Percentiles rank a stretch among this genome's conserved stretches.
Conservation (phyloP, 2,797 vertebrate species). For the Tapera naevia region DNA sequence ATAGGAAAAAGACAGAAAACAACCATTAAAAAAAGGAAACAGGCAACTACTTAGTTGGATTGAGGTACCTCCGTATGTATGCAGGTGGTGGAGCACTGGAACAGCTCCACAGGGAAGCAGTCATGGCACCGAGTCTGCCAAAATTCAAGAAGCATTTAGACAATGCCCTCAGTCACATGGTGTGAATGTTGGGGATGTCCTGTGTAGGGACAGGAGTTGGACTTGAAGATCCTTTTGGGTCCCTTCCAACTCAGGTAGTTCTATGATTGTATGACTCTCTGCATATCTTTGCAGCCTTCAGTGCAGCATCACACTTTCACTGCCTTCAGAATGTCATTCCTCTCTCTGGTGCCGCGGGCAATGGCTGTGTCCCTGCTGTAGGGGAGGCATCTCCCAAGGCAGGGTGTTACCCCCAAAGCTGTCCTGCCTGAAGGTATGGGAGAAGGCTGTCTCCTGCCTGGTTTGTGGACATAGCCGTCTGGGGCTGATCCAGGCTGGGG, state of each 20-base stretch:
- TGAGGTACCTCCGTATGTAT: too few relatives aligned
- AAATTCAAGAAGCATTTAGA: too few relatives aligned
- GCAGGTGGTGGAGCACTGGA: too few relatives aligned
- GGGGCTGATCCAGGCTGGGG: accelerated
- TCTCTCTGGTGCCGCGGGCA: accelerated
- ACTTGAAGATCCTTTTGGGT: too few relatives aligned
- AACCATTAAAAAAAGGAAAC: background rate
- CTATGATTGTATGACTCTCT: too few relatives aligned
- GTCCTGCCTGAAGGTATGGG: background rate
- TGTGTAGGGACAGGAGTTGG: too few relatives aligned
- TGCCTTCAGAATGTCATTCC: background rate
- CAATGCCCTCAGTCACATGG: too few relatives aligned
- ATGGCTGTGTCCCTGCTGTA: accelerated
- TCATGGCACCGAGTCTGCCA: too few relatives aligned
- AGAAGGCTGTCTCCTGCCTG: background rate
- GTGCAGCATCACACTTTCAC: accelerated
- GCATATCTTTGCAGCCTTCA: background rate
- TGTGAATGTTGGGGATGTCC: too few relatives aligned
- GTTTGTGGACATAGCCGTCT: background rate
- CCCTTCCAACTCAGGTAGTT: too few relatives aligned
- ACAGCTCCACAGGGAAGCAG: too few relatives aligned
- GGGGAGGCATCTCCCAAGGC: background rate
- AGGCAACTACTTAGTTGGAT: background rate
- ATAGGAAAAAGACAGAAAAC: background rate
- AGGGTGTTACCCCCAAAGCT: background rate